Conservation (phyloP, 2,888 invertebrate species). For the Drosophila sordidula region DNA sequence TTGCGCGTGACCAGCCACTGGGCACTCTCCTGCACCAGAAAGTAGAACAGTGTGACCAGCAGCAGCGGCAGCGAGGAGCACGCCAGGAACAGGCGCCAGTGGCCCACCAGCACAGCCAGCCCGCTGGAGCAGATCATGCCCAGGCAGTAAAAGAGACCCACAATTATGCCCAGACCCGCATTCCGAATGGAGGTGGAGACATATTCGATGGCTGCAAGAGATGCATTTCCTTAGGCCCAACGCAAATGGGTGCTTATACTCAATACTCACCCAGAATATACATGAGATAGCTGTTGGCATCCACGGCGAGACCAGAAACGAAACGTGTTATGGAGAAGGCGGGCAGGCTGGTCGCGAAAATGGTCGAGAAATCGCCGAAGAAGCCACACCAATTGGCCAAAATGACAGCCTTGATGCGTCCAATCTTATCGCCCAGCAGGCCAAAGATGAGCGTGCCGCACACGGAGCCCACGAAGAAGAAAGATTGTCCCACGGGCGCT, state of each 20-base stretch:
- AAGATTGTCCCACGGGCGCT: constrained; percentile 86
- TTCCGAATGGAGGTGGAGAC: constrained; percentile 86
- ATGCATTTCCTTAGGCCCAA: not conserved
- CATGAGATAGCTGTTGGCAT: constrained; percentile 87
- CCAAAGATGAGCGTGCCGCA: constrained; percentile 87
- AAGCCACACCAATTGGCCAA: constrained; percentile 86
- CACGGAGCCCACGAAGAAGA: constrained; percentile 87
- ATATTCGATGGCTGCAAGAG: constrained; percentile 86
- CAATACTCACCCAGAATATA: constrained; percentile 86
- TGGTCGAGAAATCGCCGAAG: constrained; percentile 86
- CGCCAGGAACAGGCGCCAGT: constrained; percentile 86
- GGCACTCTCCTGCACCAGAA: constrained; percentile 87
- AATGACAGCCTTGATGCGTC: constrained; percentile 86
- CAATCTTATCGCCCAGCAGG: constrained; percentile 86
- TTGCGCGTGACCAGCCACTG: constrained; percentile 87
- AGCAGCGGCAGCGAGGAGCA: constrained; percentile 85
- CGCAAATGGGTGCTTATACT: not conserved
- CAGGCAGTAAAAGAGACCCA: constrained; percentile 86
- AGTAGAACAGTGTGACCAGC: constrained; percentile 85
- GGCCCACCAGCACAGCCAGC: constrained; percentile 84
- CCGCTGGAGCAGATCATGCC: constrained; percentile 86
- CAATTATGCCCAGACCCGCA: constrained; percentile 86
- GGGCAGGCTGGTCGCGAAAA: constrained; percentile 84
- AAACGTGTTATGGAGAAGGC: constrained; percentile 86
- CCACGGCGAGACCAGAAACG: constrained; percentile 87